A percentile compares a stretch with the other conserved stretches of the same genome.
phyloP scores from a whole-genome alignment of 2,113 vertebrate species.

The Muntiacus muntjak region DNA sequence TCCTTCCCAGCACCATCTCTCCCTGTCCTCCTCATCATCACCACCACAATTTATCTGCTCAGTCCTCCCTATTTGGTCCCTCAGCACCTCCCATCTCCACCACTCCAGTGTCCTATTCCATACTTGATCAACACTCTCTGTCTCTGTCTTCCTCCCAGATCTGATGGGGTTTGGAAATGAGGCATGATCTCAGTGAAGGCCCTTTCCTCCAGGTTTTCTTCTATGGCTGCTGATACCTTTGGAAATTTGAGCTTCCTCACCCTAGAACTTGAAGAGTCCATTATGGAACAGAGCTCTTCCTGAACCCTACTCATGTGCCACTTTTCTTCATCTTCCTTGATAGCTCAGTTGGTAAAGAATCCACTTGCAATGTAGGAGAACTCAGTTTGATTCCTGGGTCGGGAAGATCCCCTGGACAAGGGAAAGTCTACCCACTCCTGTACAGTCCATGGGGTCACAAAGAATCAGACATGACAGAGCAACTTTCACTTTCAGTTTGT shows the following conservation, averaged over 20 bases:
- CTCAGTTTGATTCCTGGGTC: not conserved
- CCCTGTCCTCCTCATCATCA: not conserved
- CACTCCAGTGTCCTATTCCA: not conserved
- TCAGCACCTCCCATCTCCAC: not conserved
- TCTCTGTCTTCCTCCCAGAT: not conserved
- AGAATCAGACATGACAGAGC: not conserved
- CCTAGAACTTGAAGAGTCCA: not conserved
- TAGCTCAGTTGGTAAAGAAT: not conserved
- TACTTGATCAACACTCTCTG: not conserved
- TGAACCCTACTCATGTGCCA: not conserved
- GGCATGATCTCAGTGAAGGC: not conserved
- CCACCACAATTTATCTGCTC: not conserved
- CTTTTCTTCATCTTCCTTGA: not conserved
- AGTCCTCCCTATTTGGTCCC: not conserved
- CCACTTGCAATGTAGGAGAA: not conserved
- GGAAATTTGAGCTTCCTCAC: not conserved
- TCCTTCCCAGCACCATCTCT: not conserved
- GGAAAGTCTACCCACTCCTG: not conserved
- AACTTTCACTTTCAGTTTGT: not conserved
- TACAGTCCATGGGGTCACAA: rapidly evolving
- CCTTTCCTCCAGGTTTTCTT: not conserved
- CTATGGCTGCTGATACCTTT: not conserved
- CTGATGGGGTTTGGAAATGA: not conserved
- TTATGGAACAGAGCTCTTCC: not conserved
- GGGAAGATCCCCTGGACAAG: not conserved